Conservation (phyloP, 2,113 vertebrate species). For the Xenus cinereus region DNA sequence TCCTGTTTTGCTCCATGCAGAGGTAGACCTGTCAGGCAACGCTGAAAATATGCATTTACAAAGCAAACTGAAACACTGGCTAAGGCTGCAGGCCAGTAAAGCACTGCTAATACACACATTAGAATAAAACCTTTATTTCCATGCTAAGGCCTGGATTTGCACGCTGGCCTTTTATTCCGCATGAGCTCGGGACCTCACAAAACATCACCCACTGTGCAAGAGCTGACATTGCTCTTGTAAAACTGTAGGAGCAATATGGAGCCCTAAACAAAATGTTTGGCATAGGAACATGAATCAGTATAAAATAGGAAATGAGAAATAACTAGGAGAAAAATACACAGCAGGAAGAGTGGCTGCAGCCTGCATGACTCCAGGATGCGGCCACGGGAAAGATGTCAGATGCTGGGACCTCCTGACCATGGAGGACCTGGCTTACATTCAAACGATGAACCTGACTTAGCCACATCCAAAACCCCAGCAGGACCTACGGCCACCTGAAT, state of each 20-base stretch:
- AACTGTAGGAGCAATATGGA: not conserved
- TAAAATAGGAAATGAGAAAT: not conserved
- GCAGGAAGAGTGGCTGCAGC: fast-evolving
- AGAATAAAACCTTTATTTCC: not conserved
- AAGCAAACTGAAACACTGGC: not conserved
- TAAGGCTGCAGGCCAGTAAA: not conserved
- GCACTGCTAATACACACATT: not conserved
- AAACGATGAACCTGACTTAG: not conserved
- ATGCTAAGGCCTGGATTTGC: not conserved
- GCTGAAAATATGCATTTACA: not conserved
- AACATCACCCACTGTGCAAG: fast-evolving
- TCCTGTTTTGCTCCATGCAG: not conserved
- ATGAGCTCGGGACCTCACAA: not conserved
- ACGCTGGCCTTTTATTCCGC: not conserved
- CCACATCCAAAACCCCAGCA: not conserved
- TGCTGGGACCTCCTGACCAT: not conserved
- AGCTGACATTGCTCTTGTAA: not conserved
- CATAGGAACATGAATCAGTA: fast-evolving
- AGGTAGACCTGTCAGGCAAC: fast-evolving
- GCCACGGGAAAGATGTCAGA: not conserved
- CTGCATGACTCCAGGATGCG: not conserved
- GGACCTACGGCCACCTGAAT: not conserved
- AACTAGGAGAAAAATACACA: not conserved
- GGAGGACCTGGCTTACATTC: not conserved
- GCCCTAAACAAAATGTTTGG: not conserved